These are phyloP conservation scores for Semotilus atromaculatus DNA, from an alignment of 2,797 vertebrate genomes.

Conservation along the genomic window DNA sequence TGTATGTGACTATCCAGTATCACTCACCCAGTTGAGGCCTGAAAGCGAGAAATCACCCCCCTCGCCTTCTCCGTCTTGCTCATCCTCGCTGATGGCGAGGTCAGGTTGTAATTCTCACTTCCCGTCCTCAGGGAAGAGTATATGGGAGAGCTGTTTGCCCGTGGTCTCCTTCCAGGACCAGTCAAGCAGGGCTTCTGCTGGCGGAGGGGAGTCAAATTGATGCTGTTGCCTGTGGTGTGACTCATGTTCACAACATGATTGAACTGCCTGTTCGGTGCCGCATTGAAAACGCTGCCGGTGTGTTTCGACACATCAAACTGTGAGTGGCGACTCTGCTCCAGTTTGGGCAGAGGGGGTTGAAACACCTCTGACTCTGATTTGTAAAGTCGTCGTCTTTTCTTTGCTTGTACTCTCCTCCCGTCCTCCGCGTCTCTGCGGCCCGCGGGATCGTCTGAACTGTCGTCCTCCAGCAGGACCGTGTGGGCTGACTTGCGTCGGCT, in stretches of 20 bases:
- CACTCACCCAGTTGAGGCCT: conserved; percentile 68
- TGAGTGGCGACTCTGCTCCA: conserved; percentile 59
- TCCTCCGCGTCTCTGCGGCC: conserved; percentile 64
- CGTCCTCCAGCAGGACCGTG: conserved; percentile 88
- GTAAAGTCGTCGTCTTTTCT: conserved; percentile 78
- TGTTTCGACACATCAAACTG: conserved; percentile 71
- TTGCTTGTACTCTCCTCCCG: conserved; percentile 58
- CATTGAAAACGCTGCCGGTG: conserved; percentile 69
- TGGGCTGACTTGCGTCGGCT: conserved; percentile 90
- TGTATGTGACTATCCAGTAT: not conserved
- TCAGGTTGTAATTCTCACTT: conserved; percentile 76
- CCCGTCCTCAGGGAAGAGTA: conserved; percentile 77
- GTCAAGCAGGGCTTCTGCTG: conserved; percentile 65
- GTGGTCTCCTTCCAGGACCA: conserved; percentile 69
- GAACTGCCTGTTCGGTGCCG: conserved; percentile 75
- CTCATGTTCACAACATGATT: conserved; percentile 52
- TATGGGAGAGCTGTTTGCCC: conserved; percentile 71
- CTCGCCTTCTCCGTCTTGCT: conserved; percentile 65
- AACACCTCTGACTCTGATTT: conserved; percentile 78
- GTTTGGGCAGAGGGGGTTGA: conserved; percentile 68
- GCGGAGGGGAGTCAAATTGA: conserved; percentile 63
- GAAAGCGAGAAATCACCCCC: conserved; percentile 67
- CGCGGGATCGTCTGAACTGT: conserved; percentile 76
- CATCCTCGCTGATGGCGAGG: conserved; percentile 71
- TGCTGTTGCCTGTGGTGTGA: conserved; percentile 59